Evolutionary conservation across 2,888 invertebrate genomes (phyloP).

Genomic region (Heliconius cydno): DNA sequence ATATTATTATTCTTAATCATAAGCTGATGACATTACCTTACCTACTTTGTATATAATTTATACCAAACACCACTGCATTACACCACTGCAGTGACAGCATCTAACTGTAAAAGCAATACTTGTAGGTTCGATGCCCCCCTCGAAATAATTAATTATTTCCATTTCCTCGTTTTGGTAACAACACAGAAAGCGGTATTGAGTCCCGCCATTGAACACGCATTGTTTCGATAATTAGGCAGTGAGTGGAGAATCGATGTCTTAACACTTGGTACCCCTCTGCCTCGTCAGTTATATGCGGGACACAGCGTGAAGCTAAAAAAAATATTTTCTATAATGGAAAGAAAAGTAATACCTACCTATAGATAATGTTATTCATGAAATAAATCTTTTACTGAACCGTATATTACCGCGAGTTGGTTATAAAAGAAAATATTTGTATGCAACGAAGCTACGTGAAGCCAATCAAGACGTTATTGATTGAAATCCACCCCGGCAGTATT

Average conservation of each 20-base stretch:
- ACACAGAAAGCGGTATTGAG: neutral
- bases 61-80: neutral
- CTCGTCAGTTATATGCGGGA: neutral
- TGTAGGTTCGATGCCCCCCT: neutral
- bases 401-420: neutral
- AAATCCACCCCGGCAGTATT: conserved; percentile 1
- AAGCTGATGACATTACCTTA: neutral
- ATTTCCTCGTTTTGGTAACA: neutral
- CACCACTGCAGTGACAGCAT: neutral
- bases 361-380: conserved; percentile 3
- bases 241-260: neutral
- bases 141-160: neutral
- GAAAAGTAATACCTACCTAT: neutral
- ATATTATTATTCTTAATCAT: neutral
- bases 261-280: neutral
- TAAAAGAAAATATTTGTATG: conserved; percentile 25
- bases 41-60: neutral
- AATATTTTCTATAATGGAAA: neutral
- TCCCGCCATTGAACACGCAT: neutral
- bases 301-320: neutral
- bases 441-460: conserved; percentile 23
- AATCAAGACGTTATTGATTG: conserved; percentile 27
- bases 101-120: neutral
- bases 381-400: neutral
- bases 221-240: neutral